Evolutionary conservation across 2,797 vertebrate species (phyloP).

Genomic region (Astyanax mexicanus): DNA sequence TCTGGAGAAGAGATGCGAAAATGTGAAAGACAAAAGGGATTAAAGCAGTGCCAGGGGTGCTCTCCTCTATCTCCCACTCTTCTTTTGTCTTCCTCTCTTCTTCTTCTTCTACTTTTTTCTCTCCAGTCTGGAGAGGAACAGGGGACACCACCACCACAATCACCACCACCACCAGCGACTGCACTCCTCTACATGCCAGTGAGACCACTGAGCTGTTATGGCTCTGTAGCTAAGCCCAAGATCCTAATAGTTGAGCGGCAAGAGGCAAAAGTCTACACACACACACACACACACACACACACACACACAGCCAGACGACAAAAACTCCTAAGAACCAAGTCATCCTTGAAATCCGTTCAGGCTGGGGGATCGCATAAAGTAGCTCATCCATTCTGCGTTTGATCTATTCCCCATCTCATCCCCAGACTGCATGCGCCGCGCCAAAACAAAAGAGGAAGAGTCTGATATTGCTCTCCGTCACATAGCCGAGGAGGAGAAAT

Average conservation of each 20-base stretch:
- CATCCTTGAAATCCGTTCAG: conserved; percentile 77
- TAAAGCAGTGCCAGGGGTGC: conserved; percentile 29
- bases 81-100: not conserved
- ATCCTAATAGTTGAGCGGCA: conserved; percentile 37
- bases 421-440: conserved; percentile 73
- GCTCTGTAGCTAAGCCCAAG: conserved; percentile 21
- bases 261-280: conserved; percentile 24
- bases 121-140: not conserved
- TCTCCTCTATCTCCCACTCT: conserved; percentile 5
- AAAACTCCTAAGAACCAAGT: conserved; percentile 65
- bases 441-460: conserved; percentile 75
- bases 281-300: conserved; percentile 9
- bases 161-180: not conserved
- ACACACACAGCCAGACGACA: conserved; percentile 1
- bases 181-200: conserved; percentile 38
- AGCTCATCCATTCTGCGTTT: conserved; percentile 78
- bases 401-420: conserved; percentile 81
- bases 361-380: conserved; percentile 77
- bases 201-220: conserved; percentile 32
- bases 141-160: not conserved
- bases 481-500: conserved; percentile 58
- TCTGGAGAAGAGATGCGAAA: no score
- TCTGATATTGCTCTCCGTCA: conserved; percentile 71
- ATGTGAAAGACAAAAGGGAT: conserved; percentile 41
- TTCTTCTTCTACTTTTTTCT: not conserved